Evolutionary conservation across 2,113 vertebrate species (phyloP), one percentile per base, ranked within the genome.

Genomic region (Bambusicola thoracicus): DNA sequence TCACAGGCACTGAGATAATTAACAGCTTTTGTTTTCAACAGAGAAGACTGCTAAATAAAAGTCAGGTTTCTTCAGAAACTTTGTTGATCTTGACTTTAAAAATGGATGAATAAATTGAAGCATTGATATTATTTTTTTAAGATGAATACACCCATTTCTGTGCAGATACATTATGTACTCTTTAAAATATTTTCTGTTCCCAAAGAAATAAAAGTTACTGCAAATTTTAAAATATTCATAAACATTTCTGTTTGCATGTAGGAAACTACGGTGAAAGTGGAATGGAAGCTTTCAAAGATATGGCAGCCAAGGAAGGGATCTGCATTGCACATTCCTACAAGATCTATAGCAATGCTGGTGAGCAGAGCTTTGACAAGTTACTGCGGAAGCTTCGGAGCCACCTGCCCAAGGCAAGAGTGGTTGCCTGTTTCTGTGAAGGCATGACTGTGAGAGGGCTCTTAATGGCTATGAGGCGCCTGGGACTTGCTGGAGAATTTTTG

Each of bases 201-300:
- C 1, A 1, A 89, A 69, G 32, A 9, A 78, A 63, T 25, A 59
- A 80, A 89, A 61, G 2, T 10, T 55, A 27, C 62, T 51, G 9
- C 8, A 44, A 12, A 78, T 48, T 81, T 92, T 88, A 56, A 81
- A 46, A 32, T 1, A 4, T 2, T 6, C 20, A 10, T 81, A 32
- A 81, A 18, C 48, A 32, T 90, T 22, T 96, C n/a, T 86, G 25
- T 94, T 92, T 94, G 36, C 27, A 22, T 87, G 90, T 61, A 99
- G 99, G 99, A 74, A 99, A 99, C 97, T 99, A 99, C 30, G 99
- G 99, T 30, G 99, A 99, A 97, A 99, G 99, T 81, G 99, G 99
- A n/a, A 99, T 99, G 99, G 99, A 99, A 96, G 99, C 99, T 4
- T 99, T 99, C 97, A 99, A 99, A 93, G 99, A 99, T 21, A 99